Conservation (phyloP, 2,797 vertebrate species). For the Malacoctenus gilli region DNA sequence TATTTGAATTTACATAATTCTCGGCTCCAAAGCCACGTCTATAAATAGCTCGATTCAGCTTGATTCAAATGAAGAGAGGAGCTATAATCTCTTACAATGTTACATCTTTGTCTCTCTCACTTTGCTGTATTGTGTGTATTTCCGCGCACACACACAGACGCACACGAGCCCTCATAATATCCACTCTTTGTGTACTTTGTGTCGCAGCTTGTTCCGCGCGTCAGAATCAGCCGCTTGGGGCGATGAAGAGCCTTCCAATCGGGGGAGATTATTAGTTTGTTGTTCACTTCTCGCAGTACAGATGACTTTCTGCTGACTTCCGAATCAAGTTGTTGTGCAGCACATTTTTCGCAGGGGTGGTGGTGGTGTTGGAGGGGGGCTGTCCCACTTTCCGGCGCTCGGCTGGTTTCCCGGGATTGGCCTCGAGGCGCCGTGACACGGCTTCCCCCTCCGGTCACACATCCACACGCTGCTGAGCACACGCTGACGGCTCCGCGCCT, state of each 20-base stretch:
- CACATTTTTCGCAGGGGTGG: no score
- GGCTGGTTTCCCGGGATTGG: slow-evolving; percentile 35
- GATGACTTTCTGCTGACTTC: slow-evolving; percentile 64
- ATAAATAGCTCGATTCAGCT: slow-evolving; percentile 78
- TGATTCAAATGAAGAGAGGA: slow-evolving; percentile 69
- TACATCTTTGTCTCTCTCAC: slow-evolving; percentile 64
- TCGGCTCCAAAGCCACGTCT: slow-evolving; percentile 67
- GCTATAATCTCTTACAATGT: slow-evolving; percentile 66
- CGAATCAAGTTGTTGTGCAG: slow-evolving; percentile 51
- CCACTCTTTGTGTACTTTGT: slow-evolving; percentile 40
- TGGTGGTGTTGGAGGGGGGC: slow-evolving; percentile 16
- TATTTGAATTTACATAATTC: slow-evolving; percentile 80
- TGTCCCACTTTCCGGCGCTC: slow-evolving; percentile 65
- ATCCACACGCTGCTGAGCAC: slow-evolving; percentile 26
- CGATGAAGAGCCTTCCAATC: slow-evolving; percentile 34
- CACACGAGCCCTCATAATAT: slow-evolving; percentile 25
- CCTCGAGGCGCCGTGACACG: slow-evolving; percentile 38
- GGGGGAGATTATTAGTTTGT: slow-evolving; percentile 63
- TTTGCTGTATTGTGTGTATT: slow-evolving; percentile 31
- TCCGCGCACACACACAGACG: slow-evolving; percentile 8
- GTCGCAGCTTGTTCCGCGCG: slow-evolving; percentile 41
- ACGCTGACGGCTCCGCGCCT: slow-evolving; percentile 34
- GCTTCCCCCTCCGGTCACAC: slow-evolving; percentile 37
- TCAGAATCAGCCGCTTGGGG: slow-evolving; percentile 39
- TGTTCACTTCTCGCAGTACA: slow-evolving; percentile 32